Base-by-base conservation (phyloP, 2,797 vertebrate genomes). In the Chloroceryle inda region DNA sequence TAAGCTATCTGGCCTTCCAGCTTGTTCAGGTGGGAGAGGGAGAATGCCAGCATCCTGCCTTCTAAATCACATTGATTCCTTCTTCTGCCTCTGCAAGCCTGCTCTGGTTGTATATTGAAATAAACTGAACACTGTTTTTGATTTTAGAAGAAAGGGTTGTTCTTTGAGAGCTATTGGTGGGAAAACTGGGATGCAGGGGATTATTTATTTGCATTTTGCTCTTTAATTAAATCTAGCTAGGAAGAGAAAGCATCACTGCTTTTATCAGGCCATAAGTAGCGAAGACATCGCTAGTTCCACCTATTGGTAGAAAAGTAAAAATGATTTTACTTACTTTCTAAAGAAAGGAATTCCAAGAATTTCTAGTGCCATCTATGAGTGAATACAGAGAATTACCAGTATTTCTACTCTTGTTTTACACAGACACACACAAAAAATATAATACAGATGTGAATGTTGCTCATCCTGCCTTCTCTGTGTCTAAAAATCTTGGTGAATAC, bases 291-390 rank as follows among this genome's bases (percentile, higher is more conserved):
- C 61, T 93, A 71, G 79, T 95, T 94, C 96, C 96, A 96, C 71
- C 96, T 97, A 89, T 93, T 62, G 96, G 94, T 53, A 71, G 95
- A 58, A 90, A 89, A 92, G 80, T 19, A 95, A 94, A 94, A 95
- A 31, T 3, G 7, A 26, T 86, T 88, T 81, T 67, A 45, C 67
- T 76, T 77, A 12, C 40, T 64, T 84, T 68, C 47, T 76, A 59
- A 84, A 92, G 79, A 63, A 74, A 85, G 55, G 64, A 94, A 93
- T 94, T 93, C 38, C 52, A 75, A 96, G 95, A 94, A 74, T 97
- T 95, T 92, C 83, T 96, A 92, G 93, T 96, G 96, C 96, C 96
- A 95, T 71, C 94, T 96, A 96, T 90, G 94, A 96, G 95, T 40
- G 79, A 95, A 84, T 40, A 73, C 11, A 84, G 74, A 92, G 91